Evolutionary conservation across 2,797 vertebrate species (phyloP), one percentile per base, ranked within the genome.

Genomic region (Enteromius treurensis): DNA sequence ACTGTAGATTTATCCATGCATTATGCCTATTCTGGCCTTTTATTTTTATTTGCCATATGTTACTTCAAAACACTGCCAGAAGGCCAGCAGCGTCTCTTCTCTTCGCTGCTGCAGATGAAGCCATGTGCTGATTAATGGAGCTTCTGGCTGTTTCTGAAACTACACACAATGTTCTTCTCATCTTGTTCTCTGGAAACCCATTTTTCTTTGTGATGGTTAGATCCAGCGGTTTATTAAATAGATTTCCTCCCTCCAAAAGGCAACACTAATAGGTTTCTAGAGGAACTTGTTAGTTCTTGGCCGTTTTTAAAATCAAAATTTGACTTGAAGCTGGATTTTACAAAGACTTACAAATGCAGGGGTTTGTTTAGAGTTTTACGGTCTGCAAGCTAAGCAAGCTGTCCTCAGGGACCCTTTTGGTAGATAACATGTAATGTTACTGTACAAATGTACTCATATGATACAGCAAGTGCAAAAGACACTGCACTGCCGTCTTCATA

Each of bases 101-200:
- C 47, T 53, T 34, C 47, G n/a, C 17, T 74, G 26, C 21, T 74
- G 70, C 5, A 14, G 70, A 62, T 15, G 10, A 62, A 62, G 26
- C 60, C 26, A 26, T 51, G 70, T 21, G 47, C 15, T 51, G 70
- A 4, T 51, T 23, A 71, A 71, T 49, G 15, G 10, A 32, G 70
- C 26, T 73, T 73, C 45, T 19, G 49, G 45, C 26, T 6, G 17
- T 51, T 73, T 73, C 70, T 73, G 29, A 74, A 53, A 74, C 26
- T 53, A 34, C 3, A 26, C 47, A 74, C 26, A 6, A 34, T 32
- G 45, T n/a, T 13, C 10, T 53, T 29, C 17, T 53, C 2, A 14
- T n/a, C 47, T 14, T n/a, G 70, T 11, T 53, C 10, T 34, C 17
- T 7, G 70, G 9, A 17, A 26, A 29, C 32, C 17, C 49, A 55